Base-by-base conservation (phyloP, 2,888 invertebrate genomes). In the Hypercompe scribonia region DNA sequence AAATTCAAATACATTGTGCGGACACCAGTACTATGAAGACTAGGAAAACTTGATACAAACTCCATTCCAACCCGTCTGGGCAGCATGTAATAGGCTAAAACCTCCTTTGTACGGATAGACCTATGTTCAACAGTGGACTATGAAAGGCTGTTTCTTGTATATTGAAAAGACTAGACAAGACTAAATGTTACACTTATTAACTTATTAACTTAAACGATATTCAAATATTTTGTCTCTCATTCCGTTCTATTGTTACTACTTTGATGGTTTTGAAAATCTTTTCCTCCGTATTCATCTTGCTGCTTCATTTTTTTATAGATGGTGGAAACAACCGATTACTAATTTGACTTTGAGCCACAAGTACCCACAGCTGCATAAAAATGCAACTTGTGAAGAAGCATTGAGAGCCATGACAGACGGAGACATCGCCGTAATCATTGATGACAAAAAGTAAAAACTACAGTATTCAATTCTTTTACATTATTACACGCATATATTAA, bases 301-400 rank as follows among this genome's bases (percentile, higher is more conserved):
- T 15, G 1, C 31, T 28, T 18, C 4, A 21, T 31, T 61, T 15
- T 21, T 61, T 61, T 61, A 58, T 1, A 84, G 84, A 11, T 84
- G 84, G 85, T 84, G 84, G 84, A 78, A 46, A 77, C 90, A 95
- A n/a, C 94, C 95, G 33, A 94, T 97, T 8, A 93, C 96, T 4
- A 92, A 96, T 21, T 72, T 89, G 63, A 67, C 58, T 24, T 75
- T 86, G 65, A 72, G 54, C 24, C 81, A 79, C 34, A 75, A 68
- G 31, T 86, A 78, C 73, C 84, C 83, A 21, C 73, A 97, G 1
- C 82, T 96, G 76, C 96, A 96, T 0, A 93, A 97, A 54, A 90
- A 95, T 54, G 94, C 96, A 2, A 92, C 92, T 42, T 96, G 97
- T 39, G 96, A 96, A 1, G 97, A 97, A 70, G 96, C 96, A 70